Base-by-base conservation (phyloP, 2,888 invertebrate species). In the Agriopis marginaria region DNA sequence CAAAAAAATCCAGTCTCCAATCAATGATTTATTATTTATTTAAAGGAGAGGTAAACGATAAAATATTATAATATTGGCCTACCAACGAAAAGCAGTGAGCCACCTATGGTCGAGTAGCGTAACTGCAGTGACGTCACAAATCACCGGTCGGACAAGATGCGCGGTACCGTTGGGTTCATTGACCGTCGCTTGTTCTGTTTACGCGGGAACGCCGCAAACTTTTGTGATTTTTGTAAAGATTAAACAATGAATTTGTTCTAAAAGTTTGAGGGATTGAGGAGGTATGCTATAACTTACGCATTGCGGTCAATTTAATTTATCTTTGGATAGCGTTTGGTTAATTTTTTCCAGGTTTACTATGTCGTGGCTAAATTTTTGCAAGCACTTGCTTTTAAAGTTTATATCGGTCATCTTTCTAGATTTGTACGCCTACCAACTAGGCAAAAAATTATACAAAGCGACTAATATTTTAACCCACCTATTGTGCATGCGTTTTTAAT, bases 121-220 rank as follows among this genome's bases (percentile, higher is more conserved):
- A 78, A 87, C 81, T 77, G 80, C 66, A 39, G 74, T 93, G 92
- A 93, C 93, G 92, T 93, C 93, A 93, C 84, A 79, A 76, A 67
- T 77, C 82, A 86, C 87, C 86, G 85, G 89, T 87, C 82, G 81
- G 77, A 78, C 86, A 87, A 89, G 88, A 88, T 85, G 85, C 87
- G 80, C 82, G 82, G 88, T 93, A 92, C 93, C 93, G 93, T 93
- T 93, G 92, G 89, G 93, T 87, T 92, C 89, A 87, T 85, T 80
- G 90, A 87, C 89, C 92, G 68, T 66, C 71, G 73, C 71, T 78
- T 80, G 86, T 87, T 90, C 89, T 90, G 91, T 92, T 93, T 92
- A 91, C 90, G 89, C 90, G 89, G 86, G 85, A 89, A 89, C 77
- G n/a, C 11, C 50, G 60, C 82, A 76, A 77, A 80, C 82, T 77